These are phyloP conservation scores for Poecilus cupreus DNA, from an alignment of 2,888 invertebrate genomes.

Conservation along the genomic window DNA sequence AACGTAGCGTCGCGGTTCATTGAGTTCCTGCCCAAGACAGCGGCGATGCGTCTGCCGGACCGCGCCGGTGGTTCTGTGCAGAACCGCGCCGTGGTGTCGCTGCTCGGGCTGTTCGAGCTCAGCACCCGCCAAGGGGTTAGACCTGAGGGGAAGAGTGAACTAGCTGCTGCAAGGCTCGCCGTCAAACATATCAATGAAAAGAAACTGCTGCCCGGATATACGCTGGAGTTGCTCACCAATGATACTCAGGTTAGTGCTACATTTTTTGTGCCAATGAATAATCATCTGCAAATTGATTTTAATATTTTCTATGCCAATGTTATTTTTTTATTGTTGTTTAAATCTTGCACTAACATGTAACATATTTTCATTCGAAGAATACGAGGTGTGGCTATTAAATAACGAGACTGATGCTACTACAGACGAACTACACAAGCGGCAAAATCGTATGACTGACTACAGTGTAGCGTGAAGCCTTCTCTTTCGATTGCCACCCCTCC, in stretches of 20 bases:
- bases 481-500: too few relatives aligned
- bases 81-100: slow-evolving; percentile 39
- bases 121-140: slow-evolving; percentile 79
- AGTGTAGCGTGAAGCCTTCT: too few relatives aligned
- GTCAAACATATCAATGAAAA: slow-evolving; percentile 86
- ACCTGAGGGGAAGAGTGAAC: slow-evolving; percentile 82
- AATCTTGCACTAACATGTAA: too few relatives aligned
- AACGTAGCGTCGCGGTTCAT: slow-evolving; percentile 35
- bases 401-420: too few relatives aligned
- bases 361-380: too few relatives aligned
- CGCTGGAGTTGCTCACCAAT: slow-evolving; percentile 85
- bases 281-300: too few relatives aligned
- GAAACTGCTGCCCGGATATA: slow-evolving; percentile 82
- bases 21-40: slow-evolving; percentile 48
- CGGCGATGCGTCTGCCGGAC: slow-evolving; percentile 43
- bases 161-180: slow-evolving; percentile 86
- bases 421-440: too few relatives aligned
- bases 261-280: too few relatives aligned
- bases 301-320: too few relatives aligned
- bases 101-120: slow-evolving; percentile 86
- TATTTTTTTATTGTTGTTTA: too few relatives aligned
- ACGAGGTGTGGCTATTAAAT: too few relatives aligned
- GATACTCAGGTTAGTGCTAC: slow-evolving; percentile 86
- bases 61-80: neutral
- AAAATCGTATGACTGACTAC: too few relatives aligned